These are phyloP conservation scores for Polypedilum pembai DNA, from an alignment of 1,140 invertebrate genomes.

Conservation along the genomic window DNA sequence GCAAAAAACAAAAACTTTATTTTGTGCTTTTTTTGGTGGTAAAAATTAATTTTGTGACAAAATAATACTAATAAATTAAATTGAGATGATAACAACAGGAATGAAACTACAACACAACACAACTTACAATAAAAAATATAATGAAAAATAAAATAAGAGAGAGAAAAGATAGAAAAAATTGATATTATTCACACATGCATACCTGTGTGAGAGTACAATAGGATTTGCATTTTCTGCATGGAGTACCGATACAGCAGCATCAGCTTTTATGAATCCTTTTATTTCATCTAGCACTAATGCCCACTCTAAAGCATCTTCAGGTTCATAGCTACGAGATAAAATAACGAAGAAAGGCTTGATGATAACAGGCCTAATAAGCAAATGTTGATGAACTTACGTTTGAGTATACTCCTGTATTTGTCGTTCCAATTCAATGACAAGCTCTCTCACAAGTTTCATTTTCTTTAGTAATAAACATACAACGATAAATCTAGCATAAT, in stretches of 20 bases:
- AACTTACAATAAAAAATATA: background rate
- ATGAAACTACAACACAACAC: background rate
- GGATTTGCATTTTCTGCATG: slow-evolving; percentile 73
- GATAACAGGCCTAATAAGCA: background rate
- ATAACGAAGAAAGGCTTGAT: background rate
- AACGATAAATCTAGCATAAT: slow-evolving; percentile 94
- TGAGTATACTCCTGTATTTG: slow-evolving; percentile 90
- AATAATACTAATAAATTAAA: background rate
- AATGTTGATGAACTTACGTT: slow-evolving; percentile 46
- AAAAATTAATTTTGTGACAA: background rate
- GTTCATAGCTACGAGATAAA: slow-evolving; percentile 61
- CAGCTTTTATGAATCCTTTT: slow-evolving; percentile 88
- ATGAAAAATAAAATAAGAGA: background rate
- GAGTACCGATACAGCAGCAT: slow-evolving; percentile 78
- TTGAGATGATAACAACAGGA: background rate
- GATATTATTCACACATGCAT: slow-evolving; percentile 33
- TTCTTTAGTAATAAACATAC: slow-evolving; percentile 91
- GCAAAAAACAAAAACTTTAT: background rate
- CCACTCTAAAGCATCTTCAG: slow-evolving; percentile 96
- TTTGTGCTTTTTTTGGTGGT: background rate
- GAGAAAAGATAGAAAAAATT: background rate
- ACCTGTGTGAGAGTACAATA: slow-evolving; percentile 76
- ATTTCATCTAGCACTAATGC: slow-evolving; percentile 89
- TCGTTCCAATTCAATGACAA: slow-evolving; percentile 83
- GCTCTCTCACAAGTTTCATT: slow-evolving; percentile 86